These are phyloP conservation scores for Calameuta pallipes DNA, from an alignment of 2,888 invertebrate genomes.

Conservation along the genomic window DNA sequence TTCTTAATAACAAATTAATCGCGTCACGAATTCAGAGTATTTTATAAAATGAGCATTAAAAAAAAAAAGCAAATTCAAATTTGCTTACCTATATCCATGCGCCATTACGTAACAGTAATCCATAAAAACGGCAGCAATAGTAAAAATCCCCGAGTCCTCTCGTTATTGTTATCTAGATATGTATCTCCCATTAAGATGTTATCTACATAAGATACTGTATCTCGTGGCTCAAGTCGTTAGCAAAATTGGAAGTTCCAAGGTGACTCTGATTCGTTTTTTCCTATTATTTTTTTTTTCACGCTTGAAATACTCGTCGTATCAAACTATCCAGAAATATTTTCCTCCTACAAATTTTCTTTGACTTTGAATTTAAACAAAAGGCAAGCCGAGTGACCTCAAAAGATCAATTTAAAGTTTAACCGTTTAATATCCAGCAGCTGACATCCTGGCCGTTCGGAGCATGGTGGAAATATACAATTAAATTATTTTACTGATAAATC, in stretches of 20 bases:
- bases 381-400: background rate
- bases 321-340: background rate
- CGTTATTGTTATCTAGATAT: background rate
- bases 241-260: background rate
- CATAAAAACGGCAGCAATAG: background rate
- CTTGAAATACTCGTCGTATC: background rate
- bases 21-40: background rate
- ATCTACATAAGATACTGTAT: background rate
- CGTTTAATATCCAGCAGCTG: background rate
- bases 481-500: background rate
- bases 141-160: background rate
- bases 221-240: background rate
- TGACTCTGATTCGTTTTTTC: background rate
- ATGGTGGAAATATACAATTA: constrained; percentile 7
- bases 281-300: background rate
- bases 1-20: background rate
- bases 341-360: background rate
- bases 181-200: background rate
- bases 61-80: background rate
- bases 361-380: background rate
- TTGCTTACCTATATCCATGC: background rate
- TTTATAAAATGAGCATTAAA: background rate
- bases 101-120: background rate
- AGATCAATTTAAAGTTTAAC: constrained; percentile 2
- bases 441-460: constrained; percentile 2